Conservation (phyloP, 2,888 invertebrate genomes). For the Beris chalybata region DNA sequence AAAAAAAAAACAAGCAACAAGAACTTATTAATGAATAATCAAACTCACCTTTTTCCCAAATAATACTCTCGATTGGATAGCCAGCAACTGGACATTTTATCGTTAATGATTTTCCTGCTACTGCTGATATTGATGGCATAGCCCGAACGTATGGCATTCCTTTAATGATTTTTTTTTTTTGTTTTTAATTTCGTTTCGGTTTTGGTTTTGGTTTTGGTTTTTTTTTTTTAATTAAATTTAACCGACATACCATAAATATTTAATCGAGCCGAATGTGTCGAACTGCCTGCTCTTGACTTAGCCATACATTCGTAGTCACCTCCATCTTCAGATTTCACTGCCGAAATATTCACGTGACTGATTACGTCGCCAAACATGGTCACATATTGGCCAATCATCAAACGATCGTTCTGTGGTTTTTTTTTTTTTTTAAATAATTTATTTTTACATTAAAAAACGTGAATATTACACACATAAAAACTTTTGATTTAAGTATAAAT, state of each 20-base stretch:
- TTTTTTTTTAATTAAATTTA: too few species aligned
- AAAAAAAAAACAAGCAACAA: background rate
- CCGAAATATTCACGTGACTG: constrained; percentile 86
- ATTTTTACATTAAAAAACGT: too few species aligned
- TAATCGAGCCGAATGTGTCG: constrained; percentile 79
- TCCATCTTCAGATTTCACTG: constrained; percentile 84
- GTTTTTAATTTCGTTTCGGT: too few species aligned
- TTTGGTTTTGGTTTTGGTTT: too few species aligned
- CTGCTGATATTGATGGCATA: constrained; percentile 82
- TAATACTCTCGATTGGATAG: constrained; percentile 80
- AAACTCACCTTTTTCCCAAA: constrained; percentile 81
- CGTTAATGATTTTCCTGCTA: constrained; percentile 76
- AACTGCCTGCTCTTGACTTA: constrained; percentile 75
- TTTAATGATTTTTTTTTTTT: constrained; percentile 39
- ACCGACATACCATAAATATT: constrained; percentile 74
- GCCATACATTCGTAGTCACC: constrained; percentile 86
- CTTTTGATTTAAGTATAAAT: too few species aligned
- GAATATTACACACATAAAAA: background rate
- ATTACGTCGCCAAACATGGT: constrained; percentile 89
- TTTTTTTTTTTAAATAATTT: background rate
- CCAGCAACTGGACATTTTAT: constrained; percentile 90
- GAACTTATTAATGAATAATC: background rate
- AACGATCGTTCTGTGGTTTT: constrained; percentile 62
- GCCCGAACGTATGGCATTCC: constrained; percentile 80
- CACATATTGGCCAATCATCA: constrained; percentile 87